phyloP scores from a whole-genome alignment of 2,113 vertebrate genomes.

The Plecotus auritus region DNA sequence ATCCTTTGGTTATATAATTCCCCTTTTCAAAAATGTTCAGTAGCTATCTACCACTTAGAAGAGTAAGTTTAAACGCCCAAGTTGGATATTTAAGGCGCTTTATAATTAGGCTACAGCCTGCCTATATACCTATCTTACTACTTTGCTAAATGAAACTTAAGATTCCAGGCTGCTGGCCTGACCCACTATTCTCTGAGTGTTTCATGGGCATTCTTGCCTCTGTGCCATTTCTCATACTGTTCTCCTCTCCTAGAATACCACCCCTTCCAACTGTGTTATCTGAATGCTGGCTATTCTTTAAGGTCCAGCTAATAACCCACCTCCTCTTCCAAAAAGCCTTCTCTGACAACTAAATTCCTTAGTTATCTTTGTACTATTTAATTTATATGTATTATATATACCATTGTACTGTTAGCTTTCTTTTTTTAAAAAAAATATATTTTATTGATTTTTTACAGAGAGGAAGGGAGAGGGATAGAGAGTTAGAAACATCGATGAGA shows the following conservation, averaged over 20 bases:
- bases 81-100: not conserved
- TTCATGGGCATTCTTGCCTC: not conserved
- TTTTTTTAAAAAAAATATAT: too few relatives aligned
- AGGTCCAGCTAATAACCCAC: not conserved
- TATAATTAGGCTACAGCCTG: not conserved
- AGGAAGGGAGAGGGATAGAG: too few relatives aligned
- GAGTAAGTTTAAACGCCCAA: not conserved
- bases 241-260: not conserved
- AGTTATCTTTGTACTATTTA: not conserved
- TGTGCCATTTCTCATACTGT: not conserved
- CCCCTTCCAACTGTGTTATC: not conserved
- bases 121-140: not conserved
- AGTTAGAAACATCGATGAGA: too few relatives aligned
- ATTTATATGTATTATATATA: not conserved
- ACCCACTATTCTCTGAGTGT: not conserved
- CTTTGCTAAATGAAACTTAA: not conserved
- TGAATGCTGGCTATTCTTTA: slow-evolving; percentile 29
- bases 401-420: not conserved
- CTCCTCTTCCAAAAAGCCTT: not conserved
- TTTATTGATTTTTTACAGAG: too few relatives aligned
- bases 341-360: not conserved
- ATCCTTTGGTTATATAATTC: not conserved
- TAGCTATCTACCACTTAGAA: not conserved
- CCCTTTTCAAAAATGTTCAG: not conserved
- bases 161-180: not conserved